Evolutionary conservation across 92 coral and sea anemone species (phyloP).

Genomic region (Epizoanthus illoricatus): DNA sequence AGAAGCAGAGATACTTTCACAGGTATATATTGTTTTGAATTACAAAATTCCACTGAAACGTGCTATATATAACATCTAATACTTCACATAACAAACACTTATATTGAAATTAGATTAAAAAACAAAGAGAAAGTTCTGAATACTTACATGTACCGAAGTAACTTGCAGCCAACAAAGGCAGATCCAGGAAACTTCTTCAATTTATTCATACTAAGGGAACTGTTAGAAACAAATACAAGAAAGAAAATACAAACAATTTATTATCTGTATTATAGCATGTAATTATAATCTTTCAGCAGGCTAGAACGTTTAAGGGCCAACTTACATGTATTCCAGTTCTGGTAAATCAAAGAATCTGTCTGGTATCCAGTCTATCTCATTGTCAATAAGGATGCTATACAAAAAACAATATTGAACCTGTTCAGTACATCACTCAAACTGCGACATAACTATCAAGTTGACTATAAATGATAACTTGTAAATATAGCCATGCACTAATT

Average conservation of each 20-base stretch:
- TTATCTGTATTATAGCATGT: neutral
- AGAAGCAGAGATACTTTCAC: too few relatives aligned
- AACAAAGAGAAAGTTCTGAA: neutral
- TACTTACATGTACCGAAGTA: conserved; percentile 79
- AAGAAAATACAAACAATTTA: neutral
- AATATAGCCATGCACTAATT: too few relatives aligned
- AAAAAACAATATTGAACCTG: neutral
- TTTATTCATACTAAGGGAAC: conserved; percentile 70
- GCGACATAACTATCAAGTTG: too few relatives aligned
- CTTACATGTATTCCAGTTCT: conserved; percentile 89
- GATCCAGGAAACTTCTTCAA: conserved; percentile 75
- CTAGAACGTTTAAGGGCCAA: neutral
- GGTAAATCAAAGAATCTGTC: conserved; percentile 88
- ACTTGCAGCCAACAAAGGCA: conserved; percentile 66
- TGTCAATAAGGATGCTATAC: conserved; percentile 69
- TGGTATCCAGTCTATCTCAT: conserved; percentile 87
- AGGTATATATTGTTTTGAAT: too few relatives aligned
- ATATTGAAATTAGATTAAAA: neutral
- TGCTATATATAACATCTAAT: too few relatives aligned
- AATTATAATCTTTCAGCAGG: neutral
- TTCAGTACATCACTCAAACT: too few relatives aligned
- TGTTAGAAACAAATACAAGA: conserved; percentile 22
- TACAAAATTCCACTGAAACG: too few relatives aligned
- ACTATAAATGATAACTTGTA: too few relatives aligned
- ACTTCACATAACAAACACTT: too few relatives aligned